A percentile compares a stretch with the other conserved stretches of the same genome.
phyloP scores from a whole-genome alignment of 2,888 invertebrate genomes.

The Crepidodera aurea region DNA sequence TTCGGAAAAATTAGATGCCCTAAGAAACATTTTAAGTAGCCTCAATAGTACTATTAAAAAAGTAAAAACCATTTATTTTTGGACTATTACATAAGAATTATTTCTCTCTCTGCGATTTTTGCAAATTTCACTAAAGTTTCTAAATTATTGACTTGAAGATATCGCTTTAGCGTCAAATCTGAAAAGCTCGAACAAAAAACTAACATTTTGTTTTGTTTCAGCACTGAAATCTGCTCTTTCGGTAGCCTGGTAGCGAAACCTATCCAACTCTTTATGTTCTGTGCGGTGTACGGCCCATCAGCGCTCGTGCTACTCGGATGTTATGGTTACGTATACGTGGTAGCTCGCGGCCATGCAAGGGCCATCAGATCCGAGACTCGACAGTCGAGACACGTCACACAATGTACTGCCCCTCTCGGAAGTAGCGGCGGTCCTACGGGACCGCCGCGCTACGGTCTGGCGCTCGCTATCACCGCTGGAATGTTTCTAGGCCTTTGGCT shows the following conservation, averaged over 20 bases:
- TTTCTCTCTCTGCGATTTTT: too few species aligned
- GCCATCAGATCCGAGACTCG: slow-evolving; percentile 69
- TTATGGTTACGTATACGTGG: slow-evolving; percentile 70
- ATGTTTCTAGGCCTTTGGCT: slow-evolving; percentile 69
- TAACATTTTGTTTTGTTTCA: slow-evolving; percentile 45
- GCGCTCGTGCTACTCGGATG: slow-evolving; percentile 67
- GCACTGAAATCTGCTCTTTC: slow-evolving; percentile 62
- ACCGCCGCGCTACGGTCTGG: slow-evolving; percentile 68
- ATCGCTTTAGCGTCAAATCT: too few species aligned
- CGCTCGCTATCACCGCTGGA: slow-evolving; percentile 70
- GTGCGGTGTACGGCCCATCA: slow-evolving; percentile 69
- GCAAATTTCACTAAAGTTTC: too few species aligned
- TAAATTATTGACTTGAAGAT: too few species aligned
- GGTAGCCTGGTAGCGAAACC: slow-evolving; percentile 64
- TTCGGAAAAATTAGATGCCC: too few species aligned
- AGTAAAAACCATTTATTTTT: too few species aligned
- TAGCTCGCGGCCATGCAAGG: slow-evolving; percentile 70
- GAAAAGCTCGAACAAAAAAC: too few species aligned
- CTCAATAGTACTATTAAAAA: too few species aligned
- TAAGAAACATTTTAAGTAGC: too few species aligned
- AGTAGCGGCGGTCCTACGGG: slow-evolving; percentile 40
- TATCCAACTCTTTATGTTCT: slow-evolving; percentile 66
- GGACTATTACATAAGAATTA: too few species aligned
- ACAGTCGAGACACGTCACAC: slow-evolving; percentile 55
- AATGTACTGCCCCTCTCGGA: slow-evolving; percentile 37